Evolutionary conservation across 2,797 vertebrate species (phyloP).

Genomic region (Euthynnus affinis): DNA sequence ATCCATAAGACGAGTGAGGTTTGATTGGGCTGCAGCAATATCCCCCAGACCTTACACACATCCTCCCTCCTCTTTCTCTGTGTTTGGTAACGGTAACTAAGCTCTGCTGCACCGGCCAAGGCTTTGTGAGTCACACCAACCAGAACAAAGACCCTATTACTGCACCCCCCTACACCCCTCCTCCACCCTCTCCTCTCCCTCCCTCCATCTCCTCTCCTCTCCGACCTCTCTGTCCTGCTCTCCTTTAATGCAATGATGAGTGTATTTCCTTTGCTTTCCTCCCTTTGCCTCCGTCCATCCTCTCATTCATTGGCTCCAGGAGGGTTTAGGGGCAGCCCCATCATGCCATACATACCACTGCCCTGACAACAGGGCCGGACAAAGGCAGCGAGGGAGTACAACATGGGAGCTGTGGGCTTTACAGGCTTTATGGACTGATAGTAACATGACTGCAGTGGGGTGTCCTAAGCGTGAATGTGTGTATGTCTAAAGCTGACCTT

Average conservation of each 20-base stretch:
- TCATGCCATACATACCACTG: conserved; percentile 77
- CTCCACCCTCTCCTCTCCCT: conserved; percentile 4
- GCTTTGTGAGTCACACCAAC: conserved; percentile 79
- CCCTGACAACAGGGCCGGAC: conserved; percentile 80
- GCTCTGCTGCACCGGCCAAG: conserved; percentile 53
- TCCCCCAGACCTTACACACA: background rate
- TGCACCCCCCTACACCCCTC: conserved; percentile 26
- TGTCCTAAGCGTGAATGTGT: conserved; percentile 21
- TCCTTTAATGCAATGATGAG: conserved; percentile 76
- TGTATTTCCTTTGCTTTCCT: conserved; percentile 79
- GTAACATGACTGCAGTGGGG: conserved; percentile 59
- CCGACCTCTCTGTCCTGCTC: conserved; percentile 52
- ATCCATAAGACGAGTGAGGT: conserved; percentile 8
- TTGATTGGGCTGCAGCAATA: conserved; percentile 32
- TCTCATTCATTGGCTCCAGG: conserved; percentile 71
- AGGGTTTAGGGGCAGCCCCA: conserved; percentile 69
- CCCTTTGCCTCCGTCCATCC: conserved; percentile 69
- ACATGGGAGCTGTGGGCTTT: conserved; percentile 57
- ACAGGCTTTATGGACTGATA: conserved; percentile 69
- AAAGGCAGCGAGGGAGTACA: conserved; percentile 68
- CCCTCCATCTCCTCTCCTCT: conserved; percentile 47
- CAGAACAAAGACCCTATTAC: conserved; percentile 84
- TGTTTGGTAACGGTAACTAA: conserved; percentile 81
- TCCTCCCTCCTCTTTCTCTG: conserved; percentile 49
- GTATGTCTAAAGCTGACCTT: conserved; percentile 42